Percentiles rank a stretch among this genome's conserved stretches.
These are phyloP conservation scores for Eupithecia subfuscata DNA, from an alignment of 2,888 invertebrate species.

Conservation along the genomic window DNA sequence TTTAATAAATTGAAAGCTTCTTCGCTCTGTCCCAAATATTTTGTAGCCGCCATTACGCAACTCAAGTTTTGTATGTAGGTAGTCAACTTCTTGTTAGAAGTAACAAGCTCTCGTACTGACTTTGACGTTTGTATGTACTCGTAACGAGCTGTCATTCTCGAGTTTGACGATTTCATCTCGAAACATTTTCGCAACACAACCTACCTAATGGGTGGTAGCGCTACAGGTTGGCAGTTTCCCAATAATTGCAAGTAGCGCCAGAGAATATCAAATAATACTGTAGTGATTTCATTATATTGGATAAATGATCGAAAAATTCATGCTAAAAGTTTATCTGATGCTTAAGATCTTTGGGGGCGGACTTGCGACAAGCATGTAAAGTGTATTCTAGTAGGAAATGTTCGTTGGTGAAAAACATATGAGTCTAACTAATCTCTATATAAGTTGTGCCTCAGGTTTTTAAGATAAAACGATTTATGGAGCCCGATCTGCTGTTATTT, in stretches of 20 bases:
- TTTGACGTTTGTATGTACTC: neutral
- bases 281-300: neutral
- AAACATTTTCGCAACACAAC: neutral
- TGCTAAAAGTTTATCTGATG: neutral
- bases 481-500: neutral
- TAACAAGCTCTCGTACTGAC: neutral
- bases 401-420: no score
- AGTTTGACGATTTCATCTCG: neutral
- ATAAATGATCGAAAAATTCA: neutral
- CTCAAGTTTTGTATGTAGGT: neutral
- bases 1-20: neutral
- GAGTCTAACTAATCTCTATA: no score
- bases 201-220: neutral
- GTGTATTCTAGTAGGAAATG: neutral
- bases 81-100: no score
- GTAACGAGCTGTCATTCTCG: neutral
- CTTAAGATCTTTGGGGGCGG: neutral
- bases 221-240: conserved; percentile 7
- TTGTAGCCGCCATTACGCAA: neutral
- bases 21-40: neutral
- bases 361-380: neutral
- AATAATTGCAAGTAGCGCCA: neutral
- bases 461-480: neutral
- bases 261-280: neutral
- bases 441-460: neutral